Evolutionary conservation across 1,140 invertebrate genomes (phyloP).

Genomic region (Steinernema khuongi): DNA sequence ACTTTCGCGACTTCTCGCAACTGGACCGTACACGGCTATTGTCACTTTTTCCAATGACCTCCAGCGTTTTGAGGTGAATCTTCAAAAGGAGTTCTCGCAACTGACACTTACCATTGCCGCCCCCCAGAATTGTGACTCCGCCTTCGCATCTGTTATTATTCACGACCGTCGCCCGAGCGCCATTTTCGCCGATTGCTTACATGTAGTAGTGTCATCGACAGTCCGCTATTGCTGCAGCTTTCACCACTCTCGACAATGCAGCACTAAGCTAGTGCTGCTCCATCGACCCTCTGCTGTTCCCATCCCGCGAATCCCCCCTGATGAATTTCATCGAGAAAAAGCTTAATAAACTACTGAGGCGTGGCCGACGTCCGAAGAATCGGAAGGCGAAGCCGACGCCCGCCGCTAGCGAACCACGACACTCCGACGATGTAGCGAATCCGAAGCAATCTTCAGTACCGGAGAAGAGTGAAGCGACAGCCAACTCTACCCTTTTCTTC

Average conservation of each 20-base stretch:
- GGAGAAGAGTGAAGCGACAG: neutral
- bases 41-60: too few species aligned
- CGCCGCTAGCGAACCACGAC: neutral
- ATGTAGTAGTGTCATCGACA: neutral
- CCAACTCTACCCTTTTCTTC: neutral
- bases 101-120: neutral
- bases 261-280: too few species aligned
- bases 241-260: neutral
- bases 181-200: neutral
- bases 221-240: neutral
- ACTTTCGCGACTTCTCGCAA: neutral
- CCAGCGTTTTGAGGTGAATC: neutral
- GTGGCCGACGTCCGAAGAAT: neutral
- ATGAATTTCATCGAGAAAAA: neutral
- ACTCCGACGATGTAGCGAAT: neutral
- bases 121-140: neutral
- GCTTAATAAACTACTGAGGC: neutral
- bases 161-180: neutral
- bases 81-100: neutral
- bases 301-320: neutral
- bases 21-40: too few species aligned
- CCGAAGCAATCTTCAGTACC: neutral
- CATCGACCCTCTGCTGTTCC: neutral
- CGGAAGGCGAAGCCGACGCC: neutral
- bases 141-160: conserved; percentile 12